phyloP scores from a whole-genome alignment of 2,888 invertebrate genomes.

The Pollenia angustigena region DNA sequence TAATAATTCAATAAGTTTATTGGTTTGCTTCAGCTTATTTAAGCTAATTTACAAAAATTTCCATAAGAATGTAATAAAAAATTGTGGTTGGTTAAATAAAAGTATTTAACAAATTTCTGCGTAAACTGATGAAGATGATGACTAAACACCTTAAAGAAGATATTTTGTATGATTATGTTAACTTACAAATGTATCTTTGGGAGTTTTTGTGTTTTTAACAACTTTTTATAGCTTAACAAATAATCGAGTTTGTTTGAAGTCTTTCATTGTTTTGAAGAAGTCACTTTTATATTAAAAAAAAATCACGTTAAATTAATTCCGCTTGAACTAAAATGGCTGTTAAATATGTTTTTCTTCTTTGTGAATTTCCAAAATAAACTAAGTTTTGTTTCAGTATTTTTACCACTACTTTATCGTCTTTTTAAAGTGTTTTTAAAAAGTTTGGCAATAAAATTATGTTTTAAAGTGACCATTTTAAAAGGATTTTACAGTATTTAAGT shows the following conservation, averaged over 20 bases:
- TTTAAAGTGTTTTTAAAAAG: background rate
- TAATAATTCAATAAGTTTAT: constrained; percentile 33
- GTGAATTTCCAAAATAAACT: background rate
- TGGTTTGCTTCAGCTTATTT: constrained; percentile 2
- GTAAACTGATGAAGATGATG: constrained; percentile 11
- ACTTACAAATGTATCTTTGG: background rate
- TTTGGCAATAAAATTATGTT: no score
- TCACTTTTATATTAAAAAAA: constrained; percentile 1
- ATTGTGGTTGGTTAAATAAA: background rate
- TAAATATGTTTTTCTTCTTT: constrained; percentile 16
- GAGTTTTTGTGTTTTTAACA: background rate
- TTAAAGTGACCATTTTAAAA: no score
- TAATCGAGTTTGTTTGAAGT: no score
- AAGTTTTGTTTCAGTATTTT: background rate
- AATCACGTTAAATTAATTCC: constrained; percentile 18
- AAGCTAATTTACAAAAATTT: constrained; percentile 19
- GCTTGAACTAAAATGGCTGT: constrained; percentile 9
- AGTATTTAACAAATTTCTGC: constrained; percentile 25
- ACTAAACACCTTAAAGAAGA: background rate
- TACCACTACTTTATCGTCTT: background rate
- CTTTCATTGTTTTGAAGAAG: background rate
- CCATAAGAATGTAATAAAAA: constrained; percentile 48
- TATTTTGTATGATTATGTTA: background rate
- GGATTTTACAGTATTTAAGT: no score
- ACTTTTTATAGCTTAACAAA: background rate